Evolutionary conservation across 92 coral and sea anemone species (phyloP), one percentile per base, ranked within the genome.

Genomic region (Micromussa lordhowensis): DNA sequence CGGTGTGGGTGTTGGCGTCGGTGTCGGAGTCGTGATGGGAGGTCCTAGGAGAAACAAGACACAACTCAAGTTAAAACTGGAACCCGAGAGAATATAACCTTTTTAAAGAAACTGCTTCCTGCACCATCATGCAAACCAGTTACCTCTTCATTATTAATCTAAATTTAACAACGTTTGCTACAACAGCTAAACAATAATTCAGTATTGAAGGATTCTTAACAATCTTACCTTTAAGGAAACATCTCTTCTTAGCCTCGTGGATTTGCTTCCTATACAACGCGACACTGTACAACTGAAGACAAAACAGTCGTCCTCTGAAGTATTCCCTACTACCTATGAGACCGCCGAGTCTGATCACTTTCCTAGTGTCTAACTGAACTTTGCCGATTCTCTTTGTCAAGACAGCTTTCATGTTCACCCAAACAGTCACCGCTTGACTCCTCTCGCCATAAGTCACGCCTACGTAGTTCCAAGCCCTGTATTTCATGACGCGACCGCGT

Each of bases 201-300:
- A 28, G 9, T 22, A 31, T 7, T 21, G 70, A 26, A 21, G 40
- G 26, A 64, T 10, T 3, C 15, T 17, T 24, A 9, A 21, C 1
- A 72, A 10, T 32, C 15, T 34, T 80, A 81, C 85, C 85, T 81
- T 61, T 81, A 13, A 63, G 73, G 58, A 91, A 93, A 70, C 96
- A 93, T 22, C 64, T 81, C 16, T 90, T 93, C 82, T 87, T 93
- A 1, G 96, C 94, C 34, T 85, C 91, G 21, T 74, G 40, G 51
- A 93, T 91, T 61, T 90, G 89, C 36, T 76, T 76, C 22, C 84
- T 79, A 44, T 70, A 77, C 36, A 93, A 83, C 36, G 94, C 92
- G 38, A 70, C 90, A 75, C 96, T 91, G 75, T 91, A 91, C 54
- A 91, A 70, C 86, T 90, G 93, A 68, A 90, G 51, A 75, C 93